Base-by-base conservation (phyloP, 2,797 vertebrate species). In the Enteromius thamalakanensis region DNA sequence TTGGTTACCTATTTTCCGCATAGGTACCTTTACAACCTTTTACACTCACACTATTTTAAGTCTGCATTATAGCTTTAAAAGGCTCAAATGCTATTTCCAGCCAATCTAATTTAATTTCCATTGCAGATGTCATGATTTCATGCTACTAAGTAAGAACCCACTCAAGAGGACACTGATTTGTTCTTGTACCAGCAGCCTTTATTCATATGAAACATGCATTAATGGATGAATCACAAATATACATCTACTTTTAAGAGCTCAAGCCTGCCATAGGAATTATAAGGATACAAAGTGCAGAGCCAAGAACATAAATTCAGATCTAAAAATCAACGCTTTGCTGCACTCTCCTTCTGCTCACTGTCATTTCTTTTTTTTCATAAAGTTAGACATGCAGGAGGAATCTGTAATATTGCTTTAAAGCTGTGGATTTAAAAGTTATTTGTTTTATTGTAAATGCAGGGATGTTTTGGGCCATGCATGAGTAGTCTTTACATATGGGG, bases 191-290 rank as follows among this genome's bases (percentile, higher is more conserved):
- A 53, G 80, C 49, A 85, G 76, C 0, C 58, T 88, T 89, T 89
- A 90, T 83, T 90, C 47, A 79, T 80, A 74, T 51, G 51, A 72
- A 85, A 79, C 86, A 87, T 81, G 74, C 77, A 83, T 81, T 79
- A 86, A 77, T 85, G 71, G 70, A 85, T 82, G 34, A 86, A 80
- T 88, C 79, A 77, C 65, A 86, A 60, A 79, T 84, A 85, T 76
- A 87, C 76, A 84, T 80, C 64, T 71, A 65, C 62, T 79, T 47
- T 84, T 76, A 69, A 81, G 47, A 82, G 55, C 81, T 81, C 58
- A 26, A 87, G 75, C 62, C 65, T 53, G 45, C 62, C 49, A 68
- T 53, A 70, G 71, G 68, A 86, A 79, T 47, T 47, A 84, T 74
- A 75, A 67, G 55, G 70, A 87, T 77, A 80, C 71, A 75, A 76